phyloP scores from a whole-genome alignment of 2,888 invertebrate species.

The Microctonus brassicae region DNA sequence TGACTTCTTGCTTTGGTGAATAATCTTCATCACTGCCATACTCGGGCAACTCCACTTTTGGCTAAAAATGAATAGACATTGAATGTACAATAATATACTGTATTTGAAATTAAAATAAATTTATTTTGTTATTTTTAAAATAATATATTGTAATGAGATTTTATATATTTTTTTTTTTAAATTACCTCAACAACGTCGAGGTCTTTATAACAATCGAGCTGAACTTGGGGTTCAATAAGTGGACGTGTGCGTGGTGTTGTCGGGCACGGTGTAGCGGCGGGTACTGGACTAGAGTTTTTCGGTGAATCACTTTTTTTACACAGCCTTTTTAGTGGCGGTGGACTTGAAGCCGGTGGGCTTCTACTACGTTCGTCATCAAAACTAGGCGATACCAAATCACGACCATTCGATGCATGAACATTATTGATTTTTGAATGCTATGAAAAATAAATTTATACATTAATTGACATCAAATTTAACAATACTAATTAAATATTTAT shows the following conservation, averaged over 20 bases:
- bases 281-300: constrained; percentile 68
- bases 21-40: constrained; percentile 80
- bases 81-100: background rate
- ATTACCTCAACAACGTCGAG: constrained; percentile 67
- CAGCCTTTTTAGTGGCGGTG: constrained; percentile 69
- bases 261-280: constrained; percentile 58
- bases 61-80: constrained; percentile 68
- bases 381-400: constrained; percentile 66
- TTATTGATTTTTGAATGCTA: constrained; percentile 66
- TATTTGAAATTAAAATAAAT: background rate
- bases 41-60: constrained; percentile 82
- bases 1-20: constrained; percentile 66
- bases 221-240: constrained; percentile 68
- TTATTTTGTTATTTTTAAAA: too few relatives aligned
- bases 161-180: background rate
- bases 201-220: constrained; percentile 69
- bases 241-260: constrained; percentile 65
- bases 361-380: constrained; percentile 68
- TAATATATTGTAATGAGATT: background rate
- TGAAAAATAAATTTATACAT: constrained; percentile 30
- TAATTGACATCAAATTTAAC: background rate
- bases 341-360: constrained; percentile 66
- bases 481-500: background rate
- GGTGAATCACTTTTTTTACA: constrained; percentile 69
- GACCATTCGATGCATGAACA: constrained; percentile 66